Percentiles rank a stretch among this genome's conserved stretches.
Conservation (phyloP, 2,113 vertebrate species). For the Aspidoscelis tigris region DNA sequence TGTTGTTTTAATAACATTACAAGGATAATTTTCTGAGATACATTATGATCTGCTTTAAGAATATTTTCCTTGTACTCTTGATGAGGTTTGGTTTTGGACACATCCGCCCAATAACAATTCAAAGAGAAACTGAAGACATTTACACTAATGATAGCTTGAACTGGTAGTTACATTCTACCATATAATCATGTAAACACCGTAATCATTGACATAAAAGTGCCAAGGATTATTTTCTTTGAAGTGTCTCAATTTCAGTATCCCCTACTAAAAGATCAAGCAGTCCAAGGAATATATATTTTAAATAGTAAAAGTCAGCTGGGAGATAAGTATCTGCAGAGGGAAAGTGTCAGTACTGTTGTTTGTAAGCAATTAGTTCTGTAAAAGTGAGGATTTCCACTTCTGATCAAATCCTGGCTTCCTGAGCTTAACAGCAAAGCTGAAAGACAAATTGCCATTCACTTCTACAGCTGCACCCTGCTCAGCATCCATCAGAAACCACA, state of each 20-base stretch:
- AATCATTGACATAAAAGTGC: neutral
- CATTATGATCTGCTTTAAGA: neutral
- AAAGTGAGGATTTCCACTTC: too few species aligned
- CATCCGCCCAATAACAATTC: neutral
- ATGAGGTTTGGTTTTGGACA: too few species aligned
- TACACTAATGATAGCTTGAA: neutral
- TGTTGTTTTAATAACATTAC: neutral
- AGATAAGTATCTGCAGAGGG: too few species aligned
- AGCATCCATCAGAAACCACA: too few species aligned
- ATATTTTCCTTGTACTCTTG: neutral
- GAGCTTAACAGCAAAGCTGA: too few species aligned
- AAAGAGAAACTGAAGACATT: neutral
- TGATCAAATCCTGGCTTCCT: too few species aligned
- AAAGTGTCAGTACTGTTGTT: too few species aligned
- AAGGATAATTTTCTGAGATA: neutral
- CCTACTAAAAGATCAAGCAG: slow-evolving; percentile 1
- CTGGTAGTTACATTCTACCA: neutral
- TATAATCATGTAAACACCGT: neutral
- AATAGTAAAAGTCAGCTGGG: neutral
- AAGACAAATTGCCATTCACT: too few species aligned
- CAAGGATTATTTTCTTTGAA: neutral
- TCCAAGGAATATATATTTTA: neutral
- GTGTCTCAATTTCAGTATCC: neutral
- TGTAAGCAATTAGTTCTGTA: too few species aligned
- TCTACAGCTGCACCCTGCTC: too few species aligned